A percentile compares a stretch with the other conserved stretches of the same genome.
Evolutionary conservation across 2,888 invertebrate species (phyloP).

Genomic region (Mellilla xanthometata): DNA sequence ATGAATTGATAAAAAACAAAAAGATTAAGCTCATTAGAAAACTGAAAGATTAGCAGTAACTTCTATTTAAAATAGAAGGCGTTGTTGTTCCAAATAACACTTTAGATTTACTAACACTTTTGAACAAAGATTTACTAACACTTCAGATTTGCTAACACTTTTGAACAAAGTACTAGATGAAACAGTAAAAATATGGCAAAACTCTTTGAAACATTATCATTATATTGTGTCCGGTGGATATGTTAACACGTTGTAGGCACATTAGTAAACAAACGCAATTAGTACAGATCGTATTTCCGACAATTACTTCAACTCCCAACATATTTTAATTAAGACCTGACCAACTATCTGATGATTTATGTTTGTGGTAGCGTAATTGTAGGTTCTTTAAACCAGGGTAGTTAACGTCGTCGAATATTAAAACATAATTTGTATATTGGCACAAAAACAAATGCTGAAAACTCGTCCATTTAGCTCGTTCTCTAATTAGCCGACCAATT

Average conservation of each 20-base stretch:
- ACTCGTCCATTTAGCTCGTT: slow-evolving; percentile 10
- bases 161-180: no score
- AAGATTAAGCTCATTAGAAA: no score
- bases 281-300: slow-evolving; percentile 35
- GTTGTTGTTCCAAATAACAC: no score
- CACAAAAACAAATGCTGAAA: slow-evolving; percentile 16
- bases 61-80: no score
- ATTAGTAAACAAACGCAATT: slow-evolving; percentile 28
- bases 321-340: slow-evolving; percentile 46
- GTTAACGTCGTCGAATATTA: slow-evolving; percentile 38
- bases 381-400: slow-evolving; percentile 34
- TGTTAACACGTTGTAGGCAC: no score
- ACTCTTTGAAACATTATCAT: no score
- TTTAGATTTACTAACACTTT: no score
- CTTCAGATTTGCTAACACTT: no score
- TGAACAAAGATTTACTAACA: no score
- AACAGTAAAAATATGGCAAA: no score
- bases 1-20: no score
- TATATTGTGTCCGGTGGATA: background rate
- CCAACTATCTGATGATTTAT: slow-evolving; percentile 47
- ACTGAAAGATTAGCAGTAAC: no score
- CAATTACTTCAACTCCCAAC: slow-evolving; percentile 35
- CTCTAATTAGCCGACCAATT: slow-evolving; percentile 43
- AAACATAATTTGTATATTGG: slow-evolving; percentile 33
- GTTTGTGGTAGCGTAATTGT: slow-evolving; percentile 40